Percentiles rank a stretch among this genome's conserved stretches.
Evolutionary conservation across 2,113 vertebrate genomes (phyloP).

Genomic region (Mesocricetus auratus): DNA sequence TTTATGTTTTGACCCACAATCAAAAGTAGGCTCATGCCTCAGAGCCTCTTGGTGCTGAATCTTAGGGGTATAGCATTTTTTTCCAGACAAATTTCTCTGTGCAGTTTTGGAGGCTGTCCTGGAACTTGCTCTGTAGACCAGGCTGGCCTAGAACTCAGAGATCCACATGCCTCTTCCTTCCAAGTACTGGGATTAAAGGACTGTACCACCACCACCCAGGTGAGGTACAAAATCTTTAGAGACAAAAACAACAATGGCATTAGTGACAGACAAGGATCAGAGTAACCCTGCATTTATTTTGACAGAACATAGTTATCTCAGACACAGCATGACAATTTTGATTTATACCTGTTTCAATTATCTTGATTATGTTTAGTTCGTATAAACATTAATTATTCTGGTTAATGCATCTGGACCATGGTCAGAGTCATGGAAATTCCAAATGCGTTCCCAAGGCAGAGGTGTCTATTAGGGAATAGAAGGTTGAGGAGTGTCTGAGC

Average conservation of each 20-base stretch:
- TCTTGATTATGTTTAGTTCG: background rate
- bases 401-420: background rate
- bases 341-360: background rate
- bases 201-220: too few species aligned
- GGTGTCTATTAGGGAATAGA: background rate
- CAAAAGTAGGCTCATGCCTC: background rate
- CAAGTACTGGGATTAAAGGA: too few species aligned
- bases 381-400: background rate
- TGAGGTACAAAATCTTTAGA: background rate
- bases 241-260: background rate
- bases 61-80: background rate
- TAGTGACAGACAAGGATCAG: too few species aligned
- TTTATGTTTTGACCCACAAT: background rate
- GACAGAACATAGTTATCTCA: background rate
- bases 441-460: background rate
- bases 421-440: background rate
- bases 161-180: too few species aligned
- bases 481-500: background rate
- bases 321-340: background rate
- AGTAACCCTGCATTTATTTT: background rate
- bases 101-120: too few species aligned
- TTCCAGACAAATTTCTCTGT: too few species aligned
- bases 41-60: background rate
- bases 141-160: too few species aligned
- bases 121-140: too few species aligned